A percentile compares a stretch with the other conserved stretches of the same genome.
These are phyloP conservation scores for Junonia oenone DNA, from an alignment of 2,888 invertebrate species.

Conservation along the genomic window DNA sequence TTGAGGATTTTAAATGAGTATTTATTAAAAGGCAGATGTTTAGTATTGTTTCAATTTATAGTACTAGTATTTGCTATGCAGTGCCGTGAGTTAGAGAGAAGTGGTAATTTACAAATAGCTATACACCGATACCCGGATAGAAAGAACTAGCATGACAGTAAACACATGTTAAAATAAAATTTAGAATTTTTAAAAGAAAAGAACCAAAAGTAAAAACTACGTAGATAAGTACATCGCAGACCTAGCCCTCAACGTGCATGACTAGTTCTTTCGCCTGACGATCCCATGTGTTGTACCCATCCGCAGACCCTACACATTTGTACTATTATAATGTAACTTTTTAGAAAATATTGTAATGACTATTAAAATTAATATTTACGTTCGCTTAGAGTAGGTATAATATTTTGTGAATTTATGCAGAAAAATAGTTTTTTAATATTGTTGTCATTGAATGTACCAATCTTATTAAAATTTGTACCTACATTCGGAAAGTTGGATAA, in stretches of 20 bases:
- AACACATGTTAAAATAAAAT: slow-evolving; percentile 14
- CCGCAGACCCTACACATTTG: slow-evolving; percentile 48
- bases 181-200: slow-evolving; percentile 23
- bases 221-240: slow-evolving; percentile 18
- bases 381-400: slow-evolving; percentile 78
- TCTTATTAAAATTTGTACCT: slow-evolving; percentile 77
- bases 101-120: slow-evolving; percentile 16
- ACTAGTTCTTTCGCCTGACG: slow-evolving; percentile 27
- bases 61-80: slow-evolving; percentile 24
- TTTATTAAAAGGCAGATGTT: slow-evolving; percentile 19
- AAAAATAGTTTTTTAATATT: slow-evolving; percentile 79
- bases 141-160: slow-evolving; percentile 29
- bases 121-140: slow-evolving; percentile 20
- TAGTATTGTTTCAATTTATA: slow-evolving; percentile 19
- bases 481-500: slow-evolving; percentile 79
- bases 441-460: slow-evolving; percentile 79
- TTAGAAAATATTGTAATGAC: slow-evolving; percentile 68
- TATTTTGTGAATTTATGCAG: slow-evolving; percentile 78
- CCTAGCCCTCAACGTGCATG: slow-evolving; percentile 16
- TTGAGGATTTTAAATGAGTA: slow-evolving; percentile 6
- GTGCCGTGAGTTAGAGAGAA: slow-evolving; percentile 20
- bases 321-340: slow-evolving; percentile 68
- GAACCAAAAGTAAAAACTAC: slow-evolving; percentile 29
- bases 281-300: slow-evolving; percentile 10
- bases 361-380: slow-evolving; percentile 55